phyloP scores from a whole-genome alignment of 2,888 invertebrate species.

The Torymus auratus region DNA sequence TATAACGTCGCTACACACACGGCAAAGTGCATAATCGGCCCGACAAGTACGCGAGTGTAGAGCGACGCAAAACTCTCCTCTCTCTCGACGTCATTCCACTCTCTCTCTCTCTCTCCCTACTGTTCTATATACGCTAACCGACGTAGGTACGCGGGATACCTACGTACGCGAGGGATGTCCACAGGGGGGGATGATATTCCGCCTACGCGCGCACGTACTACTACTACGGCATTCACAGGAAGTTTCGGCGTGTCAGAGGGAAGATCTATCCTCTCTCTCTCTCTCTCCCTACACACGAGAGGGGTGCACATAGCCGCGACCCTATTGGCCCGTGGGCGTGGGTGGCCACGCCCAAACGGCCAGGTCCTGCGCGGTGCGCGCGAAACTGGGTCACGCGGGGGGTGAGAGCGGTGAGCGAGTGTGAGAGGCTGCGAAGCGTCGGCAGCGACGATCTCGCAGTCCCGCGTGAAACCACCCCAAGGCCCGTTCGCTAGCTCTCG shows the following conservation, averaged over 20 bases:
- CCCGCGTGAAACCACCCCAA: constrained; percentile 74
- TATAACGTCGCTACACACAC: constrained; percentile 7
- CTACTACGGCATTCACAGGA: constrained; percentile 41
- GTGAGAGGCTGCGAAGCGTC: constrained; percentile 63
- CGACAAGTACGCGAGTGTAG: constrained; percentile 15
- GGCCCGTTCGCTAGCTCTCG: constrained; percentile 65
- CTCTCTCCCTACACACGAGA: constrained; percentile 31
- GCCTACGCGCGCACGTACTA: constrained; percentile 4
- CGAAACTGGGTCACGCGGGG: constrained; percentile 70
- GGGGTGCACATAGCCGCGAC: constrained; percentile 31
- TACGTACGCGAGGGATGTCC: not conserved
- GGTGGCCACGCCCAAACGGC: constrained; percentile 66
- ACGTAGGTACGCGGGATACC: not conserved
- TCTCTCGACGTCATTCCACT: constrained; percentile 19
- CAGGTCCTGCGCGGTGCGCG: constrained; percentile 47
- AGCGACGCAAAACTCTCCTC: constrained; percentile 30
- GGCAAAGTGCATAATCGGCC: constrained; percentile 32
- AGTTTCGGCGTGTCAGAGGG: constrained; percentile 54
- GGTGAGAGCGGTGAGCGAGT: constrained; percentile 54
- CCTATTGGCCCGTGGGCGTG: constrained; percentile 63
- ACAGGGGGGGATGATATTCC: not conserved
- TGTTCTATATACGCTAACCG: not conserved
- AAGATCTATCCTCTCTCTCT: constrained; percentile 37
- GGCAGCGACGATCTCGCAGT: constrained; percentile 68
- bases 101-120: too few relatives aligned